These are phyloP conservation scores for Solen grandis DNA, from an alignment of 1,140 invertebrate species.

Conservation along the genomic window DNA sequence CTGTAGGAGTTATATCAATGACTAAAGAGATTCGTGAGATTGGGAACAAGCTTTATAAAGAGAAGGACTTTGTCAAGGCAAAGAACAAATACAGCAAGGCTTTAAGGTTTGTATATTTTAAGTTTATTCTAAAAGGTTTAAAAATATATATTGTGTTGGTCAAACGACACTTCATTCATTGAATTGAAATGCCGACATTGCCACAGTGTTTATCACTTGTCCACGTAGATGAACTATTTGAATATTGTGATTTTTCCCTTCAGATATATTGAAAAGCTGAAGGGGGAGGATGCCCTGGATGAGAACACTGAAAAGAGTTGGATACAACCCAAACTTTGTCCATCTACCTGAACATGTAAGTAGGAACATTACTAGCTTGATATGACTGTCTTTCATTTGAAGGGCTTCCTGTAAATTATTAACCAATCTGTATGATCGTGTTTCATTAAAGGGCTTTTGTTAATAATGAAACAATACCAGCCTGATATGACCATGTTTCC, in stretches of 20 bases:
- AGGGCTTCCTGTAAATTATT: constrained; percentile 86
- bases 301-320: constrained; percentile 68
- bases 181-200: no score
- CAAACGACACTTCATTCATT: no score
- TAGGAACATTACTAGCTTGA: no score
- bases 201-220: background rate
- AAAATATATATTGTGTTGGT: background rate
- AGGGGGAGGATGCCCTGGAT: constrained; percentile 62
- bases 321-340: constrained; percentile 78
- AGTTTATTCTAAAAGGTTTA: background rate
- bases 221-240: no score
- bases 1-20: constrained; percentile 80
- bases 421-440: constrained; percentile 84
- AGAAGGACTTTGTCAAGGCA: constrained; percentile 84
- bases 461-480: no score
- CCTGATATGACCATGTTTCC: no score
- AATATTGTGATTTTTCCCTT: no score
- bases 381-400: constrained; percentile 46
- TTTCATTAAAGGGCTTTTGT: no score
- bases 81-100: constrained; percentile 89
- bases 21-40: constrained; percentile 86
- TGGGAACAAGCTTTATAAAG: constrained; percentile 87
- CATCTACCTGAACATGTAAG: constrained; percentile 85
- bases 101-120: constrained; percentile 83
- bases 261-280: constrained; percentile 76